Base-by-base conservation (phyloP, 2,797 vertebrate species). In the Hapalemur alaotrensis region DNA sequence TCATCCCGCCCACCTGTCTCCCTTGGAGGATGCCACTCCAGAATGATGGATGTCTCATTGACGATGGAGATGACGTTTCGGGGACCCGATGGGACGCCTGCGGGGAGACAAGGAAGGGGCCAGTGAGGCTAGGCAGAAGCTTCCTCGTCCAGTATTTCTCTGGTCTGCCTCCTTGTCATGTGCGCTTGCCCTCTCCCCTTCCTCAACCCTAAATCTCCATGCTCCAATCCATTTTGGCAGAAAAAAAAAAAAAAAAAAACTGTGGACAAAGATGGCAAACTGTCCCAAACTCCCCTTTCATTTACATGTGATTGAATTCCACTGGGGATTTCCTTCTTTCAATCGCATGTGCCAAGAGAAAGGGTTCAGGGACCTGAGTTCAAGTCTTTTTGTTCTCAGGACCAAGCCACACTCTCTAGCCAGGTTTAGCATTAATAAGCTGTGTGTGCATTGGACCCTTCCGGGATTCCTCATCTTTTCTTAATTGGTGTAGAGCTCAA, bases 11-110 rank as follows among this genome's bases (percentile, higher is more conserved):
- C 99, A 0, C 99, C 99, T 0, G 99, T 99, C 97, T 99, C 99
- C 41, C 99, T 98, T 0, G 99, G 99, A 0, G 99, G 98, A 73
- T 99, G 99, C 99, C 99, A 99, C 98, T 99, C 99, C 97, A 99
- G 98, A 98, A 99, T 99, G 96, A 99, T 99, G 1, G 99, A 99
- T 0, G 99, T 99, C 98, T 99, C 99, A 0, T 99, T 99, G 97
- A 99, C 99, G 0, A 99, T 99, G 96, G 99, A 99, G 98, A 99
- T 99, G 97, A 99, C 99, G 0, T 99, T 99, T 88, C 99, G 99
- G 5, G 99, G 99, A 25, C 99, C 99, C 0, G 99, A 99, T 0
- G 99, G 99, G 82, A 99, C 99, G 13, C 99, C 99, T 99, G 98
- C 0, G 14, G 76, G 76, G n/a, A 96, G 78, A 97, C 14, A 96